Conservation (phyloP, 2,888 invertebrate species). For the Notocelia uddmanniana region DNA sequence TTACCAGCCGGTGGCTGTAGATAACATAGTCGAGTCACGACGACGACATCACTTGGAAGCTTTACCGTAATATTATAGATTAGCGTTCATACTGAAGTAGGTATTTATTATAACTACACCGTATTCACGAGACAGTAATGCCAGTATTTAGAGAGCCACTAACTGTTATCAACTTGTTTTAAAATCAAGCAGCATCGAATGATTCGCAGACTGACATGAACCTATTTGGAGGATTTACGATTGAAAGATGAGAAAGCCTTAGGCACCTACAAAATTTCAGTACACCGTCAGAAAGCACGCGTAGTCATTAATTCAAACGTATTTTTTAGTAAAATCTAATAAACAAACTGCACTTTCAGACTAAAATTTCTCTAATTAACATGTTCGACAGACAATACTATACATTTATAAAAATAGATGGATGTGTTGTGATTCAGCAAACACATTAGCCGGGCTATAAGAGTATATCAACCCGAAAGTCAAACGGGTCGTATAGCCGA, state of each 20-base stretch:
- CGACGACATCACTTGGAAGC: conserved; percentile 1
- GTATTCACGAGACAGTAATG: not conserved
- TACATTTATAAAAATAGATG: not conserved
- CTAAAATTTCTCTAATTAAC: no score
- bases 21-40: not conserved
- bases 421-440: conserved; percentile 25
- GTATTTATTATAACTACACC: not conserved
- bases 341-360: no score
- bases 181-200: no score
- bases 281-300: no score
- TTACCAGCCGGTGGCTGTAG: conserved; percentile 10
- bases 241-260: no score
- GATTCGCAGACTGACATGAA: no score
- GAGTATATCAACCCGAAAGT: conserved; percentile 27
- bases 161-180: no score
- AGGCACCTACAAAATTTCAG: no score
- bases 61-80: not conserved
- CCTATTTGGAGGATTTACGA: no score
- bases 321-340: no score
- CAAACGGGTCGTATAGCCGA: conserved; percentile 31
- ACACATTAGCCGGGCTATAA: conserved; percentile 16
- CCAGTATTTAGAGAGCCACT: not conserved
- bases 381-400: not conserved
- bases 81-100: not conserved
- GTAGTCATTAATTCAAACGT: no score